Conservation (phyloP, 2,888 invertebrate genomes). For the Sinodicranocentrus sp. region DNA sequence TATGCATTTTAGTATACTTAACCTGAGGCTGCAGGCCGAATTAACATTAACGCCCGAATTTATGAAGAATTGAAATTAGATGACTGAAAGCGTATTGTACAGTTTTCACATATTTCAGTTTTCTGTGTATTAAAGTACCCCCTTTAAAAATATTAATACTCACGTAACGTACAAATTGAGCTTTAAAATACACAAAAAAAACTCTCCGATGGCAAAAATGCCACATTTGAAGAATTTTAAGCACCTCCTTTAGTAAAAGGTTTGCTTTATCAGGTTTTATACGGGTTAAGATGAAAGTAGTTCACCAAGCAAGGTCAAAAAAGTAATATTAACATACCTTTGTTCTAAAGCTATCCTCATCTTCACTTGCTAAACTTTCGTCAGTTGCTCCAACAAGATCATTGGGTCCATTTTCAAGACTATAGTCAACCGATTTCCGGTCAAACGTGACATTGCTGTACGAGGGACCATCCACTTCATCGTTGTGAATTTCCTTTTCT, state of each 20-base stretch:
- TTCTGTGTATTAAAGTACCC: too few relatives aligned
- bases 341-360: conserved; percentile 52
- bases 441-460: conserved; percentile 48
- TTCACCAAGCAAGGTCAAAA: neutral
- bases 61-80: too few relatives aligned
- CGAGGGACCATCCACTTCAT: conserved; percentile 36
- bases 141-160: too few relatives aligned
- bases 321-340: conserved; percentile 27
- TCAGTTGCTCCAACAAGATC: neutral
- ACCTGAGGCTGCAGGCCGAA: too few relatives aligned
- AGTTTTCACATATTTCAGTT: too few relatives aligned
- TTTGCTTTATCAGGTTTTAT: neutral
- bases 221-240: too few relatives aligned
- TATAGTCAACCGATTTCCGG: conserved; percentile 22
- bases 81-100: too few relatives aligned
- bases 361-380: conserved; percentile 28
- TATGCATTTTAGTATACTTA: too few relatives aligned
- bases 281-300: neutral
- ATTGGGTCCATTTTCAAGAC: neutral
- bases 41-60: too few relatives aligned
- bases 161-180: too few relatives aligned
- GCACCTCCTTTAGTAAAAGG: too few relatives aligned
- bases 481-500: neutral
- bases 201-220: neutral
- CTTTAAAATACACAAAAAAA: neutral